Evolutionary conservation across 1,140 invertebrate genomes (phyloP).

Genomic region (Drosophila athabasca): DNA sequence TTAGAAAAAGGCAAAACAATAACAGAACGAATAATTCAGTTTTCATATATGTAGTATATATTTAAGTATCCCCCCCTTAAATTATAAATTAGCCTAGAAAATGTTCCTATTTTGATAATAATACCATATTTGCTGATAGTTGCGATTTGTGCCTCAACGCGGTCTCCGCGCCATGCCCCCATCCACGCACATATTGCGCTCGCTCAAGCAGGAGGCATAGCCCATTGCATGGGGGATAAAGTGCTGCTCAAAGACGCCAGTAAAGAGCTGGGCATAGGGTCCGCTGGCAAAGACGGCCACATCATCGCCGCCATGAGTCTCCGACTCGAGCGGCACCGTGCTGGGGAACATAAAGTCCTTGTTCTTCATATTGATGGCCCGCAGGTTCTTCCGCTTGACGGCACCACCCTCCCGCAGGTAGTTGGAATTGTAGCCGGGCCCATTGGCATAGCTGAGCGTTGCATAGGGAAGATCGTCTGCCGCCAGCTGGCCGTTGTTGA

Average conservation of each 20-base stretch:
- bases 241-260: conserved; percentile 88
- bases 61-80: conserved; percentile 17
- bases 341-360: conserved; percentile 84
- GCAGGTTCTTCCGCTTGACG: conserved; percentile 61
- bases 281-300: conserved; percentile 86
- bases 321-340: conserved; percentile 84
- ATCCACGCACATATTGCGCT: conserved; percentile 63
- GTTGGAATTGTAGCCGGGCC: conserved; percentile 85
- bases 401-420: conserved; percentile 44
- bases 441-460: conserved; percentile 88
- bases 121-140: conserved; percentile 43
- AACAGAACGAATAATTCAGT: background rate
- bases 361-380: conserved; percentile 75
- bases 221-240: conserved; percentile 88
- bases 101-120: conserved; percentile 44
- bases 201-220: conserved; percentile 87
- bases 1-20: too few species aligned
- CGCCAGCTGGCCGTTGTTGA: conserved; percentile 65
- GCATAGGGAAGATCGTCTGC: conserved; percentile 85
- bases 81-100: conserved; percentile 9
- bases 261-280: conserved; percentile 88
- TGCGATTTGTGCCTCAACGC: conserved; percentile 1
- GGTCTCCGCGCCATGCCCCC: conserved; percentile 39
- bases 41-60: background rate
- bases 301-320: conserved; percentile 86